Base-by-base conservation (phyloP, 2,888 invertebrate genomes). In the Notodonta dromedarius region DNA sequence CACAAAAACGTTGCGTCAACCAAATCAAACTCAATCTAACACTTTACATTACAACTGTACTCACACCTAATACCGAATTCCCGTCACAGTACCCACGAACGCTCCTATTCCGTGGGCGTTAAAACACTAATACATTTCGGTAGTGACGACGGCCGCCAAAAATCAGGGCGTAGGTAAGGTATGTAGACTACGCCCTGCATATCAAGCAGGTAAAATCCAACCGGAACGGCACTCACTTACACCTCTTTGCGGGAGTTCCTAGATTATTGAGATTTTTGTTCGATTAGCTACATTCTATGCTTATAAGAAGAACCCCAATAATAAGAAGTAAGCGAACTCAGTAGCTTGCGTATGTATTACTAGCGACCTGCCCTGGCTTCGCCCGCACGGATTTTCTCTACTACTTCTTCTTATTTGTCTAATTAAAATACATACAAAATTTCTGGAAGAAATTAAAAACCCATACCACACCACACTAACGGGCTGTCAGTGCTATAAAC, bases 91-190 rank as follows among this genome's bases (percentile, higher is more conserved):
- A 69, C 76, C 77, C 79, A 62, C 78, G 80, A 85, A 85, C 77
- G 84, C 81, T 83, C 79, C 83, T 85, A 89, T 88, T 89, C 84
- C 78, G 87, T 83, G 83, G 85, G 85, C 87, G 88, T 87, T 88
- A 90, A 90, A 88, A 83, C 78, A 87, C 90, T 91, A 92, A 91
- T 91, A 92, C 89, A 91, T 93, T 91, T 91, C 86, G 82, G 82
- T 82, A 80, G 80, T 82, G 78, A 83, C 87, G 92, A 85, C 89
- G 91, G 85, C 84, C 85, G 80, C 87, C 79, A 90, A 92, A 93
- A 94, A 94, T 93, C 93, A 91, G 89, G 86, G 84, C 86, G 75
- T 71, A 67, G 74, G 24, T 24, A 24, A 2, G 24, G 1, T 2
- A 24, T 1, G 24, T 24, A 24, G 66, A 79, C 77, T 84, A 81